phyloP scores from a whole-genome alignment of 2,113 vertebrate species.

The Elaphurus davidianus region DNA sequence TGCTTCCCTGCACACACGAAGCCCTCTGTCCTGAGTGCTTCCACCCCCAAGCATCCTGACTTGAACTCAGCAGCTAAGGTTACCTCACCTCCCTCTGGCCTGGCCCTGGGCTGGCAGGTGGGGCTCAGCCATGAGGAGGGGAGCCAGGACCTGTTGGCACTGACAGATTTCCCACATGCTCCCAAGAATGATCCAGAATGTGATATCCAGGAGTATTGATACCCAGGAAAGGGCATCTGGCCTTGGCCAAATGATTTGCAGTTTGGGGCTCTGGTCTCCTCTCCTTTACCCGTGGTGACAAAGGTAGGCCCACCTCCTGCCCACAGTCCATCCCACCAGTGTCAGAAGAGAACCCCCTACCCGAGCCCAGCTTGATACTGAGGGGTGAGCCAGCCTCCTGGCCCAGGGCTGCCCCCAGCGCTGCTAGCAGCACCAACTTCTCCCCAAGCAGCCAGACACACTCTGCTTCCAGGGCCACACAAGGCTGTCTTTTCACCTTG shows the following conservation, averaged over 20 bases:
- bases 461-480: slow-evolving; percentile 73
- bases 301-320: neutral
- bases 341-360: neutral
- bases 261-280: neutral
- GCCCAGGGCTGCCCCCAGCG: neutral
- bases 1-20: neutral
- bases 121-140: neutral
- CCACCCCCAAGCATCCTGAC: neutral
- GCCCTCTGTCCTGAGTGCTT: neutral
- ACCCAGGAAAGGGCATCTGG: neutral
- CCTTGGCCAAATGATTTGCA: neutral
- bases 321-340: neutral
- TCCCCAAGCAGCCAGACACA: slow-evolving; percentile 72
- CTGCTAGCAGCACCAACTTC: slow-evolving; percentile 68
- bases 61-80: neutral
- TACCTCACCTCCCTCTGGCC: too few species aligned
- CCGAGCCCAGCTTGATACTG: neutral
- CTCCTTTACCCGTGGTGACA: neutral
- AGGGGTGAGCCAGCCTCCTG: neutral
- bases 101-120: neutral
- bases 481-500: slow-evolving; percentile 65
- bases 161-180: neutral
- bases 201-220: neutral
- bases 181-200: neutral
- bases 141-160: neutral